A percentile compares a stretch with the other conserved stretches of the same genome.
Conservation (phyloP, 2,888 invertebrate genomes). For the Anthrax anthrax region DNA sequence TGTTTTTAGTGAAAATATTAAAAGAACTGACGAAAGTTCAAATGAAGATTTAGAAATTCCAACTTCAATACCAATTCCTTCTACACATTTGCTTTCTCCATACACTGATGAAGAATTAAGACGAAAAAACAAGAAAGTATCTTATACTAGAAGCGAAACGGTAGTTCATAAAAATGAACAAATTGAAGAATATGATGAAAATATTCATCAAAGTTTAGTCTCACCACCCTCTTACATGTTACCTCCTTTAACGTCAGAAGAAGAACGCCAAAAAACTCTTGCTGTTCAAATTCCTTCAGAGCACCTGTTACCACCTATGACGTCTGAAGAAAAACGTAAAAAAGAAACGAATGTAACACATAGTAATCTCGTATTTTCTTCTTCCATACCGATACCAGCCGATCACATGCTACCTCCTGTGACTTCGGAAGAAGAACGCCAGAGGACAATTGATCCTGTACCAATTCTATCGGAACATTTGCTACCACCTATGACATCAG, state of each 20-base stretch:
- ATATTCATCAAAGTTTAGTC: too few species aligned
- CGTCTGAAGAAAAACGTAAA: not conserved
- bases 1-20: too few species aligned
- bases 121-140: not conserved
- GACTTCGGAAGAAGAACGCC: not conserved
- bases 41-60: not conserved
- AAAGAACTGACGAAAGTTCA: too few species aligned
- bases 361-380: too few species aligned
- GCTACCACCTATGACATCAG: not conserved
- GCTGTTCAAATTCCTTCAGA: not conserved
- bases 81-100: constrained; percentile 1
- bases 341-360: too few species aligned
- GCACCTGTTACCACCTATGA: not conserved
- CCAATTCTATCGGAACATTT: not conserved
- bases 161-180: too few species aligned
- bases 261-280: not conserved
- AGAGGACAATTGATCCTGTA: not conserved
- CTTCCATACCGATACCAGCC: not conserved
- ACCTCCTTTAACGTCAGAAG: not conserved
- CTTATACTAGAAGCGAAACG: not conserved
- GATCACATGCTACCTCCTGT: constrained; percentile 4
- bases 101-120: not conserved
- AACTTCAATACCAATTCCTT: not conserved
- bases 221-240: not conserved
- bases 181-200: too few species aligned